Base-by-base conservation (phyloP, 2,113 vertebrate species). In the Vidua macroura region DNA sequence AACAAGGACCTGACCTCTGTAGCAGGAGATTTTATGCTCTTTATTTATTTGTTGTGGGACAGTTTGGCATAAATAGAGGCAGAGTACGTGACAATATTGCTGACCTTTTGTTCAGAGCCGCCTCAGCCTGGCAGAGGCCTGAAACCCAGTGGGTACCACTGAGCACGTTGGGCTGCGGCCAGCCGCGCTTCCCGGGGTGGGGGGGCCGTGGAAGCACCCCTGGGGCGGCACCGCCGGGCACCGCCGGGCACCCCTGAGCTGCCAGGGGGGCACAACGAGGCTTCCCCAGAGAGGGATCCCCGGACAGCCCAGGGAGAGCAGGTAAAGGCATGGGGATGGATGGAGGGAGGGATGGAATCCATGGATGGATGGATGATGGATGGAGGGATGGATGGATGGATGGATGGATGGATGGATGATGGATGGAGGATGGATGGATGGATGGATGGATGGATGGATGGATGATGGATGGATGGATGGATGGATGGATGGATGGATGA, bases 61-160 rank as follows among this genome's bases (percentile, higher is more conserved):
- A 1, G 7, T 37, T 70, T 49, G 59, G 30, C 0, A 2, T 3
- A n/a, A 78, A 21, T 9, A 44, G 15, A 44, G 18, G 43, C 8
- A 1, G 19, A 46, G 39, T 8, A 18, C 1, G 5, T 35, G 78
- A 43, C 4, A 2, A 9, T 1, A 9, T 55, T 49, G 37, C 31
- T 1, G 1, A 1, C 8, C 39, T 28, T 24, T 19, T n/a, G n/a
- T 27, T 19, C 48, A 10, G 44, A n/a, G 13, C n/a, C 13, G 1
- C 21, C 3, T 6, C 75, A n/a, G 51, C 9, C 67, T 19, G 51
- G 77, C 41, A 3, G 41, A 17, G 41, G 9, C 27, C n/a, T 12
- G 46, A 20, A 37, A 18, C 17, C 21, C 86, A 9, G 31, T 0
- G 2, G 6, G 20, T 48, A 1, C 33, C 2, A 3, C 21, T 0